Percentiles rank a stretch among this genome's conserved stretches.
These are phyloP conservation scores for Siniperca chuatsi DNA, from an alignment of 2,113 vertebrate species.

Conservation along the genomic window DNA sequence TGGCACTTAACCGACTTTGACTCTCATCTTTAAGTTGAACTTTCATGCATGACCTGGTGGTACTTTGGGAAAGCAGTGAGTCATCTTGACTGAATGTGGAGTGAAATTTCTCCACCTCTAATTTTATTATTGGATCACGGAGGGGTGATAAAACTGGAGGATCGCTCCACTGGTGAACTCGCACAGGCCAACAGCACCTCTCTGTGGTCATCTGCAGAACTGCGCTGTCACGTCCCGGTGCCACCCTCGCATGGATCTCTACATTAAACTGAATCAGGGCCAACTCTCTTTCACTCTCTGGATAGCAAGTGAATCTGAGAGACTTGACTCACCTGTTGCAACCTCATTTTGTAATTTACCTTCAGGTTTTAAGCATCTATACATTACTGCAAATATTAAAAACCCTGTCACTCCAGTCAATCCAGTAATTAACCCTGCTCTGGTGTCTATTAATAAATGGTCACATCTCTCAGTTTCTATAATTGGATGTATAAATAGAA, in stretches of 20 bases:
- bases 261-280: too few species aligned
- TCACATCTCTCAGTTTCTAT: too few species aligned
- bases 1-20: not conserved
- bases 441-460: too few species aligned
- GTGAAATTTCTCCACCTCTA: not conserved
- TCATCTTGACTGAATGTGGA: not conserved
- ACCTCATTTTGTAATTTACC: too few species aligned
- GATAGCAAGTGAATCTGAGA: not conserved
- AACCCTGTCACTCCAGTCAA: too few species aligned
- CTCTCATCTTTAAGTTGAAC: slow-evolving; percentile 28
- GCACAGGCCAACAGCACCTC: slow-evolving; percentile 46
- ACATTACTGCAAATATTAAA: too few species aligned
- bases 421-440: too few species aligned
- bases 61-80: not conserved
- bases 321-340: too few species aligned
- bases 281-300: not conserved
- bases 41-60: slow-evolving; percentile 31
- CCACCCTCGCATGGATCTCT: too few species aligned
- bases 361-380: too few species aligned
- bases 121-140: not conserved
- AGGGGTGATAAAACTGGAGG: not conserved
- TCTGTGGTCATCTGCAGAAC: slow-evolving; percentile 1
- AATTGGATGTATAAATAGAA: too few species aligned
- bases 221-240: not conserved
- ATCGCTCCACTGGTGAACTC: not conserved